These are phyloP conservation scores for Oligia strigilis DNA, from an alignment of 2,888 invertebrate genomes.

Conservation along the genomic window DNA sequence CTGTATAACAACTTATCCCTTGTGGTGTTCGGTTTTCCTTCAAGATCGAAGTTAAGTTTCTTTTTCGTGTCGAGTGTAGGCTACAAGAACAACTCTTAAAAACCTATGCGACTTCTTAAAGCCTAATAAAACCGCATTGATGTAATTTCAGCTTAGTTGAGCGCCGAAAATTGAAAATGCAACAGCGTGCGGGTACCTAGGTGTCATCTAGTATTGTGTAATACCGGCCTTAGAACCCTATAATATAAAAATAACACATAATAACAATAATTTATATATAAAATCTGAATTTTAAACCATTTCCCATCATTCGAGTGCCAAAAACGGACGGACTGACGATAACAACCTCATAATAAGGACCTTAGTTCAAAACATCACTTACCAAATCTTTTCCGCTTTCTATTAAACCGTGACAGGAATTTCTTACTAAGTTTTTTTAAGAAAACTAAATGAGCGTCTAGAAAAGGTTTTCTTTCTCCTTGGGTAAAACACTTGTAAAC, in stretches of 20 bases:
- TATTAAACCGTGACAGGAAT: background rate
- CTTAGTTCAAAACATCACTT: conserved; percentile 7
- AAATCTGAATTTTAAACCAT: conserved; percentile 6
- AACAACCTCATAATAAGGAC: conserved; percentile 3
- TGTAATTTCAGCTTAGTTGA: background rate
- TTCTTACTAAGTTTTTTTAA: background rate
- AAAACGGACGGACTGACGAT: background rate
- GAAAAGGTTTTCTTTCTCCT: conserved; percentile 23
- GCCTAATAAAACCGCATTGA: background rate
- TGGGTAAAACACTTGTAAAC: conserved; percentile 8
- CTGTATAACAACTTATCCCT: background rate
- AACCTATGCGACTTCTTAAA: background rate
- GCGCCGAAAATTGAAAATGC: background rate
- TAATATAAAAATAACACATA: background rate
- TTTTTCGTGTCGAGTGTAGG: background rate
- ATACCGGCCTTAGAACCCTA: background rate
- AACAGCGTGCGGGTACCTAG: too few species aligned
- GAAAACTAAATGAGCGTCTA: conserved; percentile 18
- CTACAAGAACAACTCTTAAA: background rate
- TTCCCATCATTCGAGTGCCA: background rate
- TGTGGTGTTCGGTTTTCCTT: background rate
- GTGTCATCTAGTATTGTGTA: background rate
- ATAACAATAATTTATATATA: background rate
- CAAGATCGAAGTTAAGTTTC: background rate
- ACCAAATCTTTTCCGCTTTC: conserved; percentile 21